Percentiles rank a stretch among this genome's conserved stretches.
phyloP scores from a whole-genome alignment of 2,888 invertebrate species.

The Caenorhabditis parvicauda region DNA sequence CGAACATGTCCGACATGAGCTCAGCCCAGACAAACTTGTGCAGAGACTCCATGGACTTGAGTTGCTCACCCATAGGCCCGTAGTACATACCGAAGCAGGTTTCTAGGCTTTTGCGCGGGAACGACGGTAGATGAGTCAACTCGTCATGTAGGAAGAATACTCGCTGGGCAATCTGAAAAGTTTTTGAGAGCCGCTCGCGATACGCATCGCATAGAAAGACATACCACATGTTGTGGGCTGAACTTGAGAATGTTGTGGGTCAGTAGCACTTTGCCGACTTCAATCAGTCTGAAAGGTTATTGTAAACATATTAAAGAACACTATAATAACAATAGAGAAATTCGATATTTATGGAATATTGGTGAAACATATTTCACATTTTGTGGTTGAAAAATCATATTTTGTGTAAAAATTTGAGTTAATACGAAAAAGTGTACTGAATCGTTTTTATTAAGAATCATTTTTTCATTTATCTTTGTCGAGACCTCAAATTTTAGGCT shows the following conservation, averaged over 20 bases:
- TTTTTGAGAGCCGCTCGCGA: too few species aligned
- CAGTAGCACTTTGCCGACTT: constrained; percentile 82
- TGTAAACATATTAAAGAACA: background rate
- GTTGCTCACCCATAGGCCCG: constrained; percentile 69
- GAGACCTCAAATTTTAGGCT: too few species aligned
- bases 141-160: constrained; percentile 98
- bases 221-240: constrained; percentile 62
- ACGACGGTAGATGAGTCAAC: constrained; percentile 93
- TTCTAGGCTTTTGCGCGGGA: constrained; percentile 94
- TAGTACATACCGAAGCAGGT: constrained; percentile 89
- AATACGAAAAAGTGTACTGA: too few species aligned
- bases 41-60: constrained; percentile 87
- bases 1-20: constrained; percentile 62
- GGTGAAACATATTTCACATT: too few species aligned
- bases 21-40: constrained; percentile 99
- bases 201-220: too few species aligned
- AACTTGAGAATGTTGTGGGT: constrained; percentile 65
- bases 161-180: constrained; percentile 81
- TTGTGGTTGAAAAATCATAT: too few species aligned
- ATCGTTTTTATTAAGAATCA: too few species aligned
- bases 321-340: too few species aligned
- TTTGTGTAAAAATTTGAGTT: too few species aligned
- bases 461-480: too few species aligned
- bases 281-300: constrained; percentile 77
- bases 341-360: too few species aligned